Conservation (phyloP, 2,797 vertebrate genomes). For the Rhinogobio ventralis region DNA sequence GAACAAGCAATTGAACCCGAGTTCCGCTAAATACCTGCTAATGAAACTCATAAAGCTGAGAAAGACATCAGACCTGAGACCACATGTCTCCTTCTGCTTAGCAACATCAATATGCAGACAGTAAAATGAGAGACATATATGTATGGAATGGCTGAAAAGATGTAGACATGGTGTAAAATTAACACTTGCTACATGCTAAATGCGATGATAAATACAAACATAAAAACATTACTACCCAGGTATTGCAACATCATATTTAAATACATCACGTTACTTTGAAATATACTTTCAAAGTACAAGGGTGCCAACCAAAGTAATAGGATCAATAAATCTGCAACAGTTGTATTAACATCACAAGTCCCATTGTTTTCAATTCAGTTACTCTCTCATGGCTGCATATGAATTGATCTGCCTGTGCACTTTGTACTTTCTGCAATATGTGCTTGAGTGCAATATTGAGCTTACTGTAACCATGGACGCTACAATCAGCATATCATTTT, state of each 20-base stretch:
- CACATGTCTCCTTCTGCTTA: constrained; percentile 11
- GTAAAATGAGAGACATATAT: background rate
- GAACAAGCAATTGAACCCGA: constrained; percentile 36
- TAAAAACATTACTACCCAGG: background rate
- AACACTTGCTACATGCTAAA: background rate
- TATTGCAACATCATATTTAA: background rate
- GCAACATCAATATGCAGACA: constrained; percentile 22
- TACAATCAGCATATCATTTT: background rate
- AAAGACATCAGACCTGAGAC: constrained; percentile 33
- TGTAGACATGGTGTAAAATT: background rate
- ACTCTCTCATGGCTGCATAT: background rate
- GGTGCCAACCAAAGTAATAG: background rate
- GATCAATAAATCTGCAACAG: background rate
- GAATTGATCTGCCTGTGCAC: background rate
- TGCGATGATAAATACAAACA: background rate
- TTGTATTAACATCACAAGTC: background rate
- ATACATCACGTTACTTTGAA: background rate
- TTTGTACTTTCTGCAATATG: background rate
- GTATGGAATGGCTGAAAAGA: background rate
- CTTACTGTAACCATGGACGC: background rate
- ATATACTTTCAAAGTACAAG: background rate
- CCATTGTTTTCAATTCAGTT: background rate
- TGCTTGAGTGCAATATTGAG: background rate
- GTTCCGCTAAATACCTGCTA: constrained; percentile 38
- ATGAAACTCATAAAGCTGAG: constrained; percentile 21